A percentile compares a stretch with the other conserved stretches of the same genome.
phyloP scores from a whole-genome alignment of 1,140 invertebrate genomes.

The Holcopasites calliopsidis region DNA sequence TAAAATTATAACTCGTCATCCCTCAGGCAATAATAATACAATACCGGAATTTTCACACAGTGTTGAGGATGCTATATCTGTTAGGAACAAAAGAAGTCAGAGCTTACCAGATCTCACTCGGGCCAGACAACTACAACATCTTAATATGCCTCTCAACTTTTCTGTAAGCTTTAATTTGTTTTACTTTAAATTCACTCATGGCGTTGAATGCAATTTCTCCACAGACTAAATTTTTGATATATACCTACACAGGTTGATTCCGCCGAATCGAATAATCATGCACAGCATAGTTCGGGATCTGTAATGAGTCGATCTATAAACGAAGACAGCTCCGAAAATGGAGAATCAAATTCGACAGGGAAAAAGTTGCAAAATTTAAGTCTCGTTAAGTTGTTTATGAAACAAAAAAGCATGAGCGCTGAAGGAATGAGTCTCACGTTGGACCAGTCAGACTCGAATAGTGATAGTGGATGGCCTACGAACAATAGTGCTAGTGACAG shows the following conservation, averaged over 20 bases:
- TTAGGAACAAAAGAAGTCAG: conserved; percentile 67
- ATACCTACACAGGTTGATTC: conserved; percentile 70
- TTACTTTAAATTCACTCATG: background rate
- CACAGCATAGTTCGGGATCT: conserved; percentile 74
- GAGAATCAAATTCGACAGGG: conserved; percentile 72
- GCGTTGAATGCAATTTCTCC: background rate
- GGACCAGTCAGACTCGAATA: conserved; percentile 75
- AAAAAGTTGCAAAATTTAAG: conserved; percentile 85
- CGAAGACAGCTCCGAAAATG: conserved; percentile 77
- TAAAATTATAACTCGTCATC: conserved; percentile 82
- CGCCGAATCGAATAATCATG: conserved; percentile 74
- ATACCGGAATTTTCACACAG: conserved; percentile 72
- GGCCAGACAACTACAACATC: conserved; percentile 63
- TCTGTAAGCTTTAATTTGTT: conserved; percentile 64
- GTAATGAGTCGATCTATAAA: conserved; percentile 76
- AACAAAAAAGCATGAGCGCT: conserved; percentile 90
- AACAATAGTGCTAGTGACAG: conserved; percentile 73
- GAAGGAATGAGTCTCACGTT: conserved; percentile 82
- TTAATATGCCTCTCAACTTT: conserved; percentile 74
- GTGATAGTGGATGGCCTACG: conserved; percentile 75
- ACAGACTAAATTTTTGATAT: conserved; percentile 14
- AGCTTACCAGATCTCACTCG: conserved; percentile 75
- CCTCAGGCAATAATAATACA: conserved; percentile 89
- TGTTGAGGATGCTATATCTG: conserved; percentile 51
- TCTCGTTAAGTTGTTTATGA: conserved; percentile 93